phyloP scores from a whole-genome alignment of 2,113 vertebrate genomes.

The Edolisoma coerulescens region DNA sequence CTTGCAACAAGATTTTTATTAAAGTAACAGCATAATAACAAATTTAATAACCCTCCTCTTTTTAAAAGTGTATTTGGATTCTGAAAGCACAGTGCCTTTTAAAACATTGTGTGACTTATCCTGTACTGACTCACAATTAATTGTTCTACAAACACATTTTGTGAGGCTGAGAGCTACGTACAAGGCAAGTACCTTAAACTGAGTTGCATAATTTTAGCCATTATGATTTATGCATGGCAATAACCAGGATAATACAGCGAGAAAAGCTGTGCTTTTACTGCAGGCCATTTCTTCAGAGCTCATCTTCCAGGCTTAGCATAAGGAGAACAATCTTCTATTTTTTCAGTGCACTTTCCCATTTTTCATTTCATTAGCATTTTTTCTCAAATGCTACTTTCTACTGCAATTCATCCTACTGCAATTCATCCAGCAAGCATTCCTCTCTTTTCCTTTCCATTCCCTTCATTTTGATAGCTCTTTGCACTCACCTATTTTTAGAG shows the following conservation, averaged over 20 bases:
- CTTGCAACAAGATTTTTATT: neutral
- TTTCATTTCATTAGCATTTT: constrained; percentile 17
- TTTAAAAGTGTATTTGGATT: neutral
- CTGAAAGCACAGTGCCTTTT: neutral
- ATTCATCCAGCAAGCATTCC: neutral
- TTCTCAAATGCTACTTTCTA: neutral
- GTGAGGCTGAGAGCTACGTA: neutral
- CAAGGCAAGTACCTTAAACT: neutral
- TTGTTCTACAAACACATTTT: neutral
- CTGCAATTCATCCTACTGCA: neutral
- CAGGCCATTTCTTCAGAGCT: neutral
- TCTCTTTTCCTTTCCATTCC: neutral
- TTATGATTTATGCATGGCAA: neutral
- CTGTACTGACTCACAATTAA: neutral
- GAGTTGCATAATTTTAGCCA: neutral
- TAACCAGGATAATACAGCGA: neutral
- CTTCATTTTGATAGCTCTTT: neutral
- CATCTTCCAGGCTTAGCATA: neutral
- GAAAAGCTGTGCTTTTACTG: constrained; percentile 9
- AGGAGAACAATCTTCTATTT: neutral
- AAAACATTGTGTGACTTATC: neutral
- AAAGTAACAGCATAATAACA: neutral
- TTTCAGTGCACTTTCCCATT: neutral
- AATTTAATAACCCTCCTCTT: neutral
- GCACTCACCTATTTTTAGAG: neutral